Base-by-base conservation (phyloP, 2,888 invertebrate species). In the Drosophila rellima region DNA sequence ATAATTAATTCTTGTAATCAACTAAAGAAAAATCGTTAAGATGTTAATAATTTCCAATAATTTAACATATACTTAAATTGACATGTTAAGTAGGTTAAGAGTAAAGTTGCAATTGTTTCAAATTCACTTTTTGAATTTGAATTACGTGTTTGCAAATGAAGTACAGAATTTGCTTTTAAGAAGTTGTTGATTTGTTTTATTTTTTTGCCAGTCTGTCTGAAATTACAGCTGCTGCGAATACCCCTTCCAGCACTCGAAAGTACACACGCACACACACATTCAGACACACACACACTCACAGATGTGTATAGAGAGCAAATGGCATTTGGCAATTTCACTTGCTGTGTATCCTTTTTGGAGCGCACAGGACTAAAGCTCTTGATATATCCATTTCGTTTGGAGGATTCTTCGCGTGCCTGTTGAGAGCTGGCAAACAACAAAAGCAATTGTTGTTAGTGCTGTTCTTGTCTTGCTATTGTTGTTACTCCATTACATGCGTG, bases 361-460 rank as follows among this genome's bases (percentile, higher is more conserved):
- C 56, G 20, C 56, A 40, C 48, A 66, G 66, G 61, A 74, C 60
- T 54, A 67, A 78, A 69, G 70, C 65, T 57, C 80, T 82, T 73
- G 66, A 76, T 82, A 81, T 83, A 83, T 83, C 86, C 86, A 83
- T 83, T 86, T 74, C 79, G 72, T 74, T 86, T 81, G 81, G 86
- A 83, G 83, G 86, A 83, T 83, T 83, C 83, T 83, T 83, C 71
- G 83, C 83, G 86, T 86, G 86, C 81, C 83, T 76, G 86, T 76
- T 83, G 80, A 83, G 86, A 83, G 83, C 75, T 70, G 40, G 78
- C 73, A 74, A 75, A 75, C 82, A 81, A 73, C 67, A 70, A 69
- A 64, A 75, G 76, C 75, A 63, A 74, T 74, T 74, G 74, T 50
- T 44, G 52, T 31, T 60, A 11, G 31, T 47, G 33, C 54, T 54